Evolutionary conservation across 2,888 invertebrate species (phyloP).

Genomic region (Aphidius colemani): DNA sequence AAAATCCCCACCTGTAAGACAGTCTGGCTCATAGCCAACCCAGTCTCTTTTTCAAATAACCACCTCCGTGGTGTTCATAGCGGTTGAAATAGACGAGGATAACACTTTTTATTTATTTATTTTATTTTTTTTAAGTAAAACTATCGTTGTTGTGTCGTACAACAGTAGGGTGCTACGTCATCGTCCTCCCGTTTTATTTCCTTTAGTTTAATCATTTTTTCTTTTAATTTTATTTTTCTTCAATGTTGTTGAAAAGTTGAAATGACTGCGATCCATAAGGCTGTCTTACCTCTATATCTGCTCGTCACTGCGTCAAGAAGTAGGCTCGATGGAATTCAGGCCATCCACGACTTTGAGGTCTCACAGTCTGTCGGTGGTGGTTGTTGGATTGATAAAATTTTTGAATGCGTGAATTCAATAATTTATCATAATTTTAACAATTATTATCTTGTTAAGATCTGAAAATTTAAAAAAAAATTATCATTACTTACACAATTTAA

Average conservation of each 20-base stretch:
- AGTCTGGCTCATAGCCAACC: constrained; percentile 26
- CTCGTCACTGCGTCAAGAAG: constrained; percentile 1
- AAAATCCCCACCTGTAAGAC: constrained; percentile 29
- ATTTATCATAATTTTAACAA: no score
- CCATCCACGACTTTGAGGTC: constrained; percentile 8
- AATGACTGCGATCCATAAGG: background rate
- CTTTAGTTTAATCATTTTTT: constrained; percentile 11
- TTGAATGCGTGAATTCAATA: no score
- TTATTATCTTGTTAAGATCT: no score
- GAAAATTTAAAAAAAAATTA: no score
- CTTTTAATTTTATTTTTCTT: background rate
- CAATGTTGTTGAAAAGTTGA: background rate
- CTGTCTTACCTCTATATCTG: no score
- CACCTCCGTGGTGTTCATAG: constrained; percentile 14
- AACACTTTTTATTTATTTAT: no score
- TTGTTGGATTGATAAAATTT: no score
- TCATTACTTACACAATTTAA: no score
- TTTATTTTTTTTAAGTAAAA: no score
- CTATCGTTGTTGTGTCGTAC: constrained; percentile 15
- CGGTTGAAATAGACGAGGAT: constrained; percentile 13
- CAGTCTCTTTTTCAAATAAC: background rate
- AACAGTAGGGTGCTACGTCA: constrained; percentile 17
- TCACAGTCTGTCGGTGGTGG: no score
- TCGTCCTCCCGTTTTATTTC: constrained; percentile 23
- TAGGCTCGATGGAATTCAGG: constrained; percentile 28